These are phyloP conservation scores for Otus scops DNA, from an alignment of 2,797 vertebrate genomes.

Conservation along the genomic window DNA sequence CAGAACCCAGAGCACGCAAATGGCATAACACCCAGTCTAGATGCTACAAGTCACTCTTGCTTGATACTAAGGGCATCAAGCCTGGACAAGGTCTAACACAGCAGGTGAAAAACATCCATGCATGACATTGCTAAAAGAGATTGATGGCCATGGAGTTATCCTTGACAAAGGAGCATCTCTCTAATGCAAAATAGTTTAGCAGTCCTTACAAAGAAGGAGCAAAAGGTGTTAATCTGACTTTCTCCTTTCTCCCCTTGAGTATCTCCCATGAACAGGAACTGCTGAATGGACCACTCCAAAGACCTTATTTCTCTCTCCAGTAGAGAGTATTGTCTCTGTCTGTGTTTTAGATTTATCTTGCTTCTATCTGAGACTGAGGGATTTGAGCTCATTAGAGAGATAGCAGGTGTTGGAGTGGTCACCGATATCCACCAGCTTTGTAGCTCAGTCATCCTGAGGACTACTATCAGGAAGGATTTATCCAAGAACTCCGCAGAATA, in stretches of 20 bases:
- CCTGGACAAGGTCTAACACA: background rate
- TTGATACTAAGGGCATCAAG: background rate
- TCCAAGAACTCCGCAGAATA: background rate
- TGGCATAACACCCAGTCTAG: background rate
- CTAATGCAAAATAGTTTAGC: background rate
- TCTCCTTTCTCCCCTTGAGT: background rate
- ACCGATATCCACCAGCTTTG: background rate
- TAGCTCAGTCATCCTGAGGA: background rate
- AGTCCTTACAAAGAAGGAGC: background rate
- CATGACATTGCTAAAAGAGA: background rate
- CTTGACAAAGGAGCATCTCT: background rate
- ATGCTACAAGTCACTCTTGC: background rate
- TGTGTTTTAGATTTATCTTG: background rate
- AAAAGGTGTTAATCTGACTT: background rate
- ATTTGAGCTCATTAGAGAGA: background rate
- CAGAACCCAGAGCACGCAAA: background rate
- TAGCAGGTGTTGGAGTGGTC: background rate
- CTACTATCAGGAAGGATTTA: background rate
- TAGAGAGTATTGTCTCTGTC: background rate
- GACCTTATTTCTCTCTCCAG: background rate
- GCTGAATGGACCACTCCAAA: background rate
- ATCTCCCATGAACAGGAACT: background rate
- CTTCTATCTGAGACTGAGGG: background rate
- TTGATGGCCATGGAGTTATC: background rate
- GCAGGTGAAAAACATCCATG: background rate